Conservation (phyloP, 2,113 vertebrate species). For the Heliornis fulica region DNA sequence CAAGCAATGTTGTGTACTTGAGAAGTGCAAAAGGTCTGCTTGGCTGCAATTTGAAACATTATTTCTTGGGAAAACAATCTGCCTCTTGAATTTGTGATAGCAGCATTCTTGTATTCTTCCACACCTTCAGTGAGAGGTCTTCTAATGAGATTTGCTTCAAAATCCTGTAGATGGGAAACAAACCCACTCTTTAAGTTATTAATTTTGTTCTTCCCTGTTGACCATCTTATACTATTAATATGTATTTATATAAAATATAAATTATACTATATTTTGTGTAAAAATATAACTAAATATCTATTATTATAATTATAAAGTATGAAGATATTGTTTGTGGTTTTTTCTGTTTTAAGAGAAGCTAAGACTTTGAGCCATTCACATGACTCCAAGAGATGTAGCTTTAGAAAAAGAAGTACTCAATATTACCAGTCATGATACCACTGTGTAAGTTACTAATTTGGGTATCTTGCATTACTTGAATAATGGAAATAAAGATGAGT, state of each 20-base stretch:
- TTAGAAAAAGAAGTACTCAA: neutral
- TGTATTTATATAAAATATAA: too few species aligned
- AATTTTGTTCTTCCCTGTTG: neutral
- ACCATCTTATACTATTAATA: neutral
- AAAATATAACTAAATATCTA: too few species aligned
- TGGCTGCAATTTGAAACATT: constrained; percentile 29
- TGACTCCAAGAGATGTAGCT: neutral
- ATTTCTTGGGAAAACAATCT: neutral
- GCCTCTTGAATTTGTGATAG: constrained; percentile 9
- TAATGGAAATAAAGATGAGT: constrained; percentile 31
- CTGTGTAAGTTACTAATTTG: constrained; percentile 51
- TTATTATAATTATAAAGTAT: neutral
- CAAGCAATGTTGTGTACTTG: neutral
- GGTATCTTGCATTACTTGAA: constrained; percentile 32
- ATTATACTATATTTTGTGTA: too few species aligned
- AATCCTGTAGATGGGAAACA: neutral
- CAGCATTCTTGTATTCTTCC: neutral
- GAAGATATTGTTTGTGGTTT: neutral
- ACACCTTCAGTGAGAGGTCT: neutral
- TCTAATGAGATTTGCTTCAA: neutral
- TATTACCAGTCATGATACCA: neutral
- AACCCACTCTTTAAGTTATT: neutral
- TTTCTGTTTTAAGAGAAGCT: neutral
- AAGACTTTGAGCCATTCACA: neutral
- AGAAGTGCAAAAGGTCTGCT: constrained; percentile 46